A percentile compares a stretch with the other conserved stretches of the same genome.
These are phyloP conservation scores for Cuniculus paca DNA, from an alignment of 2,797 vertebrate species.

Conservation along the genomic window DNA sequence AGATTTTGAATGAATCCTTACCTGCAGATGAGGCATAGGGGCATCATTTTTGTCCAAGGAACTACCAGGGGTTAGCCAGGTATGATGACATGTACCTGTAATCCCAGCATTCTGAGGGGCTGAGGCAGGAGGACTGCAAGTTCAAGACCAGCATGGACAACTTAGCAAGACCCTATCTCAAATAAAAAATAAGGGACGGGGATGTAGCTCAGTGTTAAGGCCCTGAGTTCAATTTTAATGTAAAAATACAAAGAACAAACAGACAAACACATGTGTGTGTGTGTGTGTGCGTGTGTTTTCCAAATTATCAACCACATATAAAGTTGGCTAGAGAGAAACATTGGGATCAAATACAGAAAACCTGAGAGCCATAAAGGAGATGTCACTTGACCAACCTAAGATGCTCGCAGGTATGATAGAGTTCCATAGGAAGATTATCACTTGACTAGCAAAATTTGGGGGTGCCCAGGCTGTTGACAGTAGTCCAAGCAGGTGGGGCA, in stretches of 20 bases:
- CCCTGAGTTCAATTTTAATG: not conserved
- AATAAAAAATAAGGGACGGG: not conserved
- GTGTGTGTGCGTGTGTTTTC: too few relatives aligned
- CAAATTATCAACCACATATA: not conserved
- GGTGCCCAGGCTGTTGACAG: accelerated
- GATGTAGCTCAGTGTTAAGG: not conserved
- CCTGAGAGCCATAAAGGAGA: too few relatives aligned
- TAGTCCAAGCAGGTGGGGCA: not conserved
- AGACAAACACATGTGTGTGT: not conserved
- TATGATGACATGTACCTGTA: not conserved
- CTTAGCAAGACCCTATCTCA: not conserved
- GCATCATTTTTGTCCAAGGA: not conserved
- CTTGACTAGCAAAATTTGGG: not conserved
- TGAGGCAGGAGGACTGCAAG: not conserved
- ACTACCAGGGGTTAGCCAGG: not conserved
- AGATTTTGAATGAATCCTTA: not conserved
- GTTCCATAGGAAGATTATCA: not conserved
- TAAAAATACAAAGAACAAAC: not conserved
- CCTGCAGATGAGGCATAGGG: not conserved
- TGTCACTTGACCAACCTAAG: not conserved
- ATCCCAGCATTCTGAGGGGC: not conserved
- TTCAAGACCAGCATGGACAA: not conserved
- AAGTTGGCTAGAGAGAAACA: not conserved
- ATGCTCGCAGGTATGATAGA: accelerated
- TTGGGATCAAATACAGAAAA: not conserved